Conservation (phyloP, 2,113 vertebrate genomes). For the Atrichornis clamosus region DNA sequence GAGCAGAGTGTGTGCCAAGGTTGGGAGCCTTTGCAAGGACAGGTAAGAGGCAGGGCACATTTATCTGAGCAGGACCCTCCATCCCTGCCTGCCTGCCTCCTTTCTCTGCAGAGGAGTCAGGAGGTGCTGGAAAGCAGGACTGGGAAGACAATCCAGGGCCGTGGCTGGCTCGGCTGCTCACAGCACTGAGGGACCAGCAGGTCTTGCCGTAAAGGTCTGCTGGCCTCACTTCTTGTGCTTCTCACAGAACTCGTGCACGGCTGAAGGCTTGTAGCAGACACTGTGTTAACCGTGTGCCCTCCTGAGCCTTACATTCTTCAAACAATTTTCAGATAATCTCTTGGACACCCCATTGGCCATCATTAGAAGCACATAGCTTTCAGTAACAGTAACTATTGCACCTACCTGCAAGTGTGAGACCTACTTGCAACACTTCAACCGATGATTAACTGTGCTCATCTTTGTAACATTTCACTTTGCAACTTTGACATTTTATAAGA, state of each 20-base stretch:
- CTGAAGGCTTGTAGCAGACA: background rate
- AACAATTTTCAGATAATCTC: background rate
- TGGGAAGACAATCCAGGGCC: background rate
- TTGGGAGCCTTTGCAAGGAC: background rate
- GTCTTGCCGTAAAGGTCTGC: background rate
- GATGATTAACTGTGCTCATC: background rate
- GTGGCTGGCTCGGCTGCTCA: background rate
- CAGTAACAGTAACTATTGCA: background rate
- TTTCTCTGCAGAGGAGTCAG: background rate
- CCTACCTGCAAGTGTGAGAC: background rate
- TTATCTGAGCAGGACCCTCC: background rate
- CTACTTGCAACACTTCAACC: background rate
- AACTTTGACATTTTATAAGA: background rate
- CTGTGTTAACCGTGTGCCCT: background rate
- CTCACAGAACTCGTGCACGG: no score
- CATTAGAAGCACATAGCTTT: background rate
- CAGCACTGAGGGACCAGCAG: background rate
- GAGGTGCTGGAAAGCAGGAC: background rate
- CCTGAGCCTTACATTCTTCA: background rate
- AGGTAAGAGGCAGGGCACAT: background rate
- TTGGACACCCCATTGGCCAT: background rate
- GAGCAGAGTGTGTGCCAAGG: background rate
- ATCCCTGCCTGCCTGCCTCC: background rate
- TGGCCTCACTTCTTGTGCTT: background rate
- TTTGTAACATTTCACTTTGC: slow-evolving; percentile 2